Evolutionary conservation across 2,888 invertebrate species (phyloP).

Genomic region (Nomada fabriciana): DNA sequence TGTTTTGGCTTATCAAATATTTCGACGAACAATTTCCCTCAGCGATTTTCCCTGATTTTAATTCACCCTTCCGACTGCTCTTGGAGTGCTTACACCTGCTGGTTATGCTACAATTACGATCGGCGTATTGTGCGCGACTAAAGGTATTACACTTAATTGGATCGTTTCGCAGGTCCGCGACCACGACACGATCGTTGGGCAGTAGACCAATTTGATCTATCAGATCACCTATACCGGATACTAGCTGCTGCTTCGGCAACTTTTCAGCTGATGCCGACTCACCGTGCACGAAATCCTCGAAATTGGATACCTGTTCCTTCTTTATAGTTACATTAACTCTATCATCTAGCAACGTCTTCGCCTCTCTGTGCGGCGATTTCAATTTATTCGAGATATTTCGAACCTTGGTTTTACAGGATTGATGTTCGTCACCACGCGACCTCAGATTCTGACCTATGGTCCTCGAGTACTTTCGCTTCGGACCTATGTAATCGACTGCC

Average conservation of each 20-base stretch:
- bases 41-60: conserved; percentile 20
- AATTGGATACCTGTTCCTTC: conserved; percentile 41
- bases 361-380: neutral
- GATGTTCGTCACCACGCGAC: neutral
- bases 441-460: conserved; percentile 4
- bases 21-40: conserved; percentile 54
- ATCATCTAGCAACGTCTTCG: neutral
- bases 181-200: conserved; percentile 7
- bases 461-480: conserved; percentile 47
- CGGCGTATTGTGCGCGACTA: neutral
- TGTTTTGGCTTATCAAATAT: conserved; percentile 72
- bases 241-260: neutral
- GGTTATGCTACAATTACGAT: neutral
- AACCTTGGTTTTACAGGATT: neutral
- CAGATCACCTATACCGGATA: neutral
- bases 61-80: neutral
- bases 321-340: conserved; percentile 35
- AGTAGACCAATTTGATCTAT: conserved; percentile 1
- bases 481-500: conserved; percentile 63
- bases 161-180: conserved; percentile 17
- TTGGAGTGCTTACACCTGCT: conserved; percentile 4
- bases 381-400: conserved; percentile 16
- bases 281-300: conserved; percentile 1
- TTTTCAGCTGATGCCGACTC: neutral
- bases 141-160: conserved; percentile 9